A percentile compares a stretch with the other conserved stretches of the same genome.
Evolutionary conservation across 2,113 vertebrate genomes (phyloP).

Genomic region (Caranx ignobilis): DNA sequence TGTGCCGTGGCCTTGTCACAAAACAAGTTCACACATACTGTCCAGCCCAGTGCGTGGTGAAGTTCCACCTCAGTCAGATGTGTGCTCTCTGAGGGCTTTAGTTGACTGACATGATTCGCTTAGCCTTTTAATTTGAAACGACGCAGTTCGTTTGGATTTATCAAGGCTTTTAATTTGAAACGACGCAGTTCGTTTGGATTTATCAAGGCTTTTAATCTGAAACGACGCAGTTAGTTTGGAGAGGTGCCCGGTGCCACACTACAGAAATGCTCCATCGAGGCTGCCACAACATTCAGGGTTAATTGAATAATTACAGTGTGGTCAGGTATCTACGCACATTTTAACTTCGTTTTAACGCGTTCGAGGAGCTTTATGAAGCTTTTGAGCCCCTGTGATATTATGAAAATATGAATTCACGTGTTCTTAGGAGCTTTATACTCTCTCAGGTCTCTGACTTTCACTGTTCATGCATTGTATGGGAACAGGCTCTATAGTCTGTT

Average conservation of each 20-base stretch:
- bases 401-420: neutral
- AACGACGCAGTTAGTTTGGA: conserved; percentile 1
- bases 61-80: neutral
- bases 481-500: neutral
- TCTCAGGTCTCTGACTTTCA: neutral
- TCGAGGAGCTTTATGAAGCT: neutral
- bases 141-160: neutral
- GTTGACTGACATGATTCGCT: no score
- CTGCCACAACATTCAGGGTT: neutral
- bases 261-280: conserved; percentile 12
- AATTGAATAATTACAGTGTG: neutral
- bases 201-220: conserved; percentile 4
- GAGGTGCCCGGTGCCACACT: neutral
- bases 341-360: neutral
- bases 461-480: neutral
- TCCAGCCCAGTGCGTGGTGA: neutral
- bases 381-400: neutral
- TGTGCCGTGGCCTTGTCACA: neutral
- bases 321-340: neutral
- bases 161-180: no score
- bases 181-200: neutral
- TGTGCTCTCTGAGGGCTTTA: neutral
- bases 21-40: conserved; percentile 20
- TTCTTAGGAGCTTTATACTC: neutral
- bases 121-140: no score